Percentiles rank a stretch among this genome's conserved stretches.
Evolutionary conservation across 2,113 vertebrate species (phyloP).

Genomic region (Amphiprion percula): DNA sequence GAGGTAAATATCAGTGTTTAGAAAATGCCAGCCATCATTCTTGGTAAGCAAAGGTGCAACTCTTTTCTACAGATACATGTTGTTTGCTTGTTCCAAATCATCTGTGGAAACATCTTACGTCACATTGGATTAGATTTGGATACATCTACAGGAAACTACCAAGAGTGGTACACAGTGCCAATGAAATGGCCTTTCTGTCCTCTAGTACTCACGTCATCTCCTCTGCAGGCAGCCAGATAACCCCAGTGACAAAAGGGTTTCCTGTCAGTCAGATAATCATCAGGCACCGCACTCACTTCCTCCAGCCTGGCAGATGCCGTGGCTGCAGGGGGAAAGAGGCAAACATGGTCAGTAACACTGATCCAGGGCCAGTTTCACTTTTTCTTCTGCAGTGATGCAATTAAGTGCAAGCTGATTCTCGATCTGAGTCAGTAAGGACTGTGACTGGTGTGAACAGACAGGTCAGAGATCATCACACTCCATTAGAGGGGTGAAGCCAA

Average conservation of each 20-base stretch:
- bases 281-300: constrained; percentile 66
- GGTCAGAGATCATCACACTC: constrained; percentile 61
- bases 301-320: constrained; percentile 39
- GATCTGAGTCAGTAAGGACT: constrained; percentile 19
- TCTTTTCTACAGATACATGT: not conserved
- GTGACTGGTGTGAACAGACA: constrained; percentile 23
- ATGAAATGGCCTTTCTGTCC: constrained; percentile 39
- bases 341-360: constrained; percentile 15
- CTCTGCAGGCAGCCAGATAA: constrained; percentile 73
- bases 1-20: not conserved
- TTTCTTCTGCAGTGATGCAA: constrained; percentile 39
- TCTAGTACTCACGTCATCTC: constrained; percentile 57
- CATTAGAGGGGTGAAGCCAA: constrained; percentile 68
- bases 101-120: not conserved
- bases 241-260: constrained; percentile 74
- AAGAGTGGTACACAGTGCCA: constrained; percentile 8
- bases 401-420: constrained; percentile 36
- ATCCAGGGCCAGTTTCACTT: constrained; percentile 46
- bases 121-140: not conserved
- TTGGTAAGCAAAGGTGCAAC: not conserved
- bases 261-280: constrained; percentile 78
- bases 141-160: constrained; percentile 27
- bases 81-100: not conserved
- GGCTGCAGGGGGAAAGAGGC: constrained; percentile 40
- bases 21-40: not conserved